Percentiles rank a stretch among this genome's conserved stretches.
These are phyloP conservation scores for Falco punctatus DNA, from an alignment of 2,113 vertebrate genomes.

Conservation along the genomic window DNA sequence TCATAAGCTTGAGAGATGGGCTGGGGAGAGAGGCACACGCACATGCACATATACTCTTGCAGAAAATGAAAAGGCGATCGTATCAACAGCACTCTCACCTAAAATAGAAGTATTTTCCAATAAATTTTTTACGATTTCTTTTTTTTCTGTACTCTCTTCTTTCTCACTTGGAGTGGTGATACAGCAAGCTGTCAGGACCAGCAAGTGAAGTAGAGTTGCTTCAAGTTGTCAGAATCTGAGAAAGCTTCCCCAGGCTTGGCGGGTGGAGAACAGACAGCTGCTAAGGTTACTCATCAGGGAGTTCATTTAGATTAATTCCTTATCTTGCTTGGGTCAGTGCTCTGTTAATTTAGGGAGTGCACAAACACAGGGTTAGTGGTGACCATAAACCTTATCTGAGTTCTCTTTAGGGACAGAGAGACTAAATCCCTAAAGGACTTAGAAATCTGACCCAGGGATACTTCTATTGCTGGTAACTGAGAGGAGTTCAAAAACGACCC, in stretches of 20 bases:
- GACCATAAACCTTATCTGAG: not conserved
- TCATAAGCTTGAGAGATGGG: conserved; percentile 46
- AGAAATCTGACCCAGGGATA: not conserved
- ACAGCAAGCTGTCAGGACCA: conserved; percentile 37
- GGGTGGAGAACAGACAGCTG: not conserved
- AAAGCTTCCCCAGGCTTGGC: conserved; percentile 1
- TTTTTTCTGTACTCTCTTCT: not conserved
- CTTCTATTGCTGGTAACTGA: not conserved
- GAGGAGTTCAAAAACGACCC: not conserved
- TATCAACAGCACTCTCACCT: conserved; percentile 49
- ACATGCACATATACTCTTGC: not conserved
- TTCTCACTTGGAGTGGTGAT: conserved; percentile 42
- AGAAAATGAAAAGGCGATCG: conserved; percentile 21
- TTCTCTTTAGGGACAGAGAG: not conserved
- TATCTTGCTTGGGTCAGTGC: not conserved
- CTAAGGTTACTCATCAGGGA: not conserved
- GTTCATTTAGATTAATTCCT: not conserved
- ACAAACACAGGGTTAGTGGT: not conserved
- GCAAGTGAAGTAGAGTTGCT: not conserved
- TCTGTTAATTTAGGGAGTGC: not conserved
- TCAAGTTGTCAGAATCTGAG: conserved; percentile 25
- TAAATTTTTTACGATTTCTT: conserved; percentile 43
- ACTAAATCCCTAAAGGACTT: not conserved
- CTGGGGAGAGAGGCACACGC: not conserved
- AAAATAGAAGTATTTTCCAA: conserved; percentile 63